Evolutionary conservation across 2,888 invertebrate genomes (phyloP).

Genomic region (Hoplodrina ambigua): DNA sequence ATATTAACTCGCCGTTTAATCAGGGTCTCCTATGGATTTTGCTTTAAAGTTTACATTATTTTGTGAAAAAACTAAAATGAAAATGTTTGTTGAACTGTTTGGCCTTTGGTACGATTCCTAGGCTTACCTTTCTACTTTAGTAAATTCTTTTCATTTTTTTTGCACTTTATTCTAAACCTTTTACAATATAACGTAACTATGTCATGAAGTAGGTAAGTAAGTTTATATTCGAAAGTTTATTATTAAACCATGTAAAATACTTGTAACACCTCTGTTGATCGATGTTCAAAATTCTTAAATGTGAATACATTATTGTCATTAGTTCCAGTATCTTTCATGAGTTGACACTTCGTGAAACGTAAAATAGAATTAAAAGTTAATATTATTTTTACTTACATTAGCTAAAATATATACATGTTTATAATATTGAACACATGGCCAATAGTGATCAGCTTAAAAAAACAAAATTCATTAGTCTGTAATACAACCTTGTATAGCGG

Average conservation of each 20-base stretch:
- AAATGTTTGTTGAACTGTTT: too few relatives aligned
- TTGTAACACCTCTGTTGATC: background rate
- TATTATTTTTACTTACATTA: conserved; percentile 16
- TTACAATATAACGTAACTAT: background rate
- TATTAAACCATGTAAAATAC: background rate
- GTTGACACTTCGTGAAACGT: conserved; percentile 2
- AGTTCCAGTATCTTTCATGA: conserved; percentile 13
- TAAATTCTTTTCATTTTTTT: conserved; percentile 31
- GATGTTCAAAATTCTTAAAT: conserved; percentile 18
- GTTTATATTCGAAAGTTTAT: background rate
- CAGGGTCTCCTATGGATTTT: conserved; percentile 4
- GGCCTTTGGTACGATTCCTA: too few relatives aligned
- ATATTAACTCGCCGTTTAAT: background rate
- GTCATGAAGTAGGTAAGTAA: background rate
- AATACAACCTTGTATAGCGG: conserved; percentile 58
- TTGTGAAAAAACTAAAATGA: too few relatives aligned
- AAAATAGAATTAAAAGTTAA: conserved; percentile 9
- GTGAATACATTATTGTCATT: conserved; percentile 12
- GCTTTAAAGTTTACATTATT: conserved; percentile 10
- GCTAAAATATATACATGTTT: conserved; percentile 8
- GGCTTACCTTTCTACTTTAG: conserved; percentile 20
- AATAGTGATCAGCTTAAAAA: conserved; percentile 49
- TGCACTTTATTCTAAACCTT: conserved; percentile 25
- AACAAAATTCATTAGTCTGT: conserved; percentile 27
- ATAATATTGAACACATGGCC: too few relatives aligned